Evolutionary conservation across 2,113 vertebrate species (phyloP).

Genomic region (Oryzias celebensis): DNA sequence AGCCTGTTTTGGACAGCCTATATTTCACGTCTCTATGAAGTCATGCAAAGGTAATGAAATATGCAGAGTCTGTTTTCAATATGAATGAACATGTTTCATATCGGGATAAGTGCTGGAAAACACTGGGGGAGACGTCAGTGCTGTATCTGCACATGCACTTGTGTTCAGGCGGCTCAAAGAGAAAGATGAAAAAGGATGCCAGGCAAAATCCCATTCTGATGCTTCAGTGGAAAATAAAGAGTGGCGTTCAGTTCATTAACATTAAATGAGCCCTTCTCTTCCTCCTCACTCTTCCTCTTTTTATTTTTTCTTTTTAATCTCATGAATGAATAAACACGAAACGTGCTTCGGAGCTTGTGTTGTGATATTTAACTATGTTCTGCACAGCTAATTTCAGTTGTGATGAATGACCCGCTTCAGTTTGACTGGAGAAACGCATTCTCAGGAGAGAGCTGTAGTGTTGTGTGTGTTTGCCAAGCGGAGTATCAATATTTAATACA

Average conservation of each 20-base stretch:
- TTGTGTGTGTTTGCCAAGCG: conserved; percentile 16
- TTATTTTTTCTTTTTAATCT: too few relatives aligned
- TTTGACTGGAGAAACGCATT: conserved; percentile 29
- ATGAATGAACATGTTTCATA: conserved; percentile 19
- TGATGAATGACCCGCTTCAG: conserved; percentile 47
- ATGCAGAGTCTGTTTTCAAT: conserved; percentile 16
- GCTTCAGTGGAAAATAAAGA: conserved; percentile 23
- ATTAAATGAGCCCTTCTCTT: conserved; percentile 38
- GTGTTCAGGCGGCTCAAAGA: conserved; percentile 6
- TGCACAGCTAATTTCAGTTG: conserved; percentile 26
- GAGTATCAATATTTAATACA: conserved; percentile 49
- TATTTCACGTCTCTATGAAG: background rate
- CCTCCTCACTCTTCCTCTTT: background rate
- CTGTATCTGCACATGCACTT: background rate
- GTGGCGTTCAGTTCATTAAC: conserved; percentile 40
- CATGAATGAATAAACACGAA: too few relatives aligned
- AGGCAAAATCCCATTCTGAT: conserved; percentile 10
- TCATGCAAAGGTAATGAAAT: background rate
- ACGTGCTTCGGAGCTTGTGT: conserved; percentile 4
- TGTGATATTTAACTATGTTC: conserved; percentile 6
- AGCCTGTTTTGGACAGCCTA: background rate
- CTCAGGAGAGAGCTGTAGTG: conserved; percentile 10
- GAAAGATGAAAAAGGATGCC: conserved; percentile 4
- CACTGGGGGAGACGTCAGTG: background rate
- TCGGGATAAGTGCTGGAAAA: background rate